These are phyloP conservation scores for Hystrix brachyura DNA, from an alignment of 2,113 vertebrate species.

Conservation along the genomic window DNA sequence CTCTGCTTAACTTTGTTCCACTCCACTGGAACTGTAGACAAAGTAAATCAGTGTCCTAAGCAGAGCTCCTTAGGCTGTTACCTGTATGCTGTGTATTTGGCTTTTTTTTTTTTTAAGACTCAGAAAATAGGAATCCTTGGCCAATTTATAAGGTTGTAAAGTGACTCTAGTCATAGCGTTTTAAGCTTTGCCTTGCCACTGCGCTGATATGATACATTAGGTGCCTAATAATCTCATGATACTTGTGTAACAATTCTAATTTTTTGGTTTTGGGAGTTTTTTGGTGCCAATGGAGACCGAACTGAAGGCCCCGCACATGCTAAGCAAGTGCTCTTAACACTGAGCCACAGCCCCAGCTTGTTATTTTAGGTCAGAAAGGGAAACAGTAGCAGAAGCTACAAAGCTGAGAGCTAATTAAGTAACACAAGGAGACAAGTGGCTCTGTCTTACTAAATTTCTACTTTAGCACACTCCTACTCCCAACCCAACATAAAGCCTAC, in stretches of 20 bases:
- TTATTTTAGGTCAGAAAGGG: constrained; percentile 27
- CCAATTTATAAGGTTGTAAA: constrained; percentile 23
- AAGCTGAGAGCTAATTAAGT: constrained; percentile 29
- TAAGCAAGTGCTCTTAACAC: not conserved
- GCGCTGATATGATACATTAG: not conserved
- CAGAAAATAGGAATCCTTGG: constrained; percentile 21
- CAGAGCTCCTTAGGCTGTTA: not conserved
- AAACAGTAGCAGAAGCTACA: not conserved
- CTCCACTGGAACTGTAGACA: not conserved
- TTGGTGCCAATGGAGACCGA: not conserved
- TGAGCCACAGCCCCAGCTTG: not conserved
- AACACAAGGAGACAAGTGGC: constrained; percentile 10
- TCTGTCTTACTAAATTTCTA: constrained; percentile 15
- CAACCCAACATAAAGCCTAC: not conserved
- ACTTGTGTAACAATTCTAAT: not conserved
- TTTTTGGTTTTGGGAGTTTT: not conserved
- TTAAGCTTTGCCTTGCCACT: not conserved
- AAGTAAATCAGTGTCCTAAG: not conserved
- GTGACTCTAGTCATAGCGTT: not conserved
- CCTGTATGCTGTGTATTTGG: not conserved
- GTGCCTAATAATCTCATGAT: not conserved
- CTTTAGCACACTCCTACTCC: not conserved
- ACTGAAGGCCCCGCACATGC: not conserved
- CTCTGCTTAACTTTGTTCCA: not conserved
- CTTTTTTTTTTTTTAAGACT: not conserved